Conservation (phyloP, 2,113 vertebrate genomes). For the Paratilapia polleni region DNA sequence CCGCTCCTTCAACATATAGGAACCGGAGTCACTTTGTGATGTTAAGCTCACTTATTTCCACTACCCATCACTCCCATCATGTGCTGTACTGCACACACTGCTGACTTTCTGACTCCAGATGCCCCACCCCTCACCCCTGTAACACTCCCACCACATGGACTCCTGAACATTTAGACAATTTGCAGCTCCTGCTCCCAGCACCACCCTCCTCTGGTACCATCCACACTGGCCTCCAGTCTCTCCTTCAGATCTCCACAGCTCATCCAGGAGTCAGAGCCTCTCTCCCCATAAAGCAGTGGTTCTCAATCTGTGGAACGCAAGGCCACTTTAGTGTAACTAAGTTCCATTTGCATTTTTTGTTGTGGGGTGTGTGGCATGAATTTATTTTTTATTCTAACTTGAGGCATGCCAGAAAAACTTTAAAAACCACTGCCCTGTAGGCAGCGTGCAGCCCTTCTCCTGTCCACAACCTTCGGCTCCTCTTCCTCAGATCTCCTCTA, state of each 20-base stretch:
- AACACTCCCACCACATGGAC: background rate
- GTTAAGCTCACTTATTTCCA: background rate
- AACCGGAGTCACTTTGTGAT: background rate
- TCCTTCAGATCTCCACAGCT: background rate
- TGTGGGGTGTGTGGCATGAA: background rate
- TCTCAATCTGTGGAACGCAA: background rate
- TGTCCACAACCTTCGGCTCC: background rate
- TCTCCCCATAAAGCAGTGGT: background rate
- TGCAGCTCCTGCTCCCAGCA: constrained; percentile 9
- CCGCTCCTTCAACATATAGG: background rate
- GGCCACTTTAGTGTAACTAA: too few relatives aligned
- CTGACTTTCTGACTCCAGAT: constrained; percentile 39
- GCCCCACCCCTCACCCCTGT: background rate
- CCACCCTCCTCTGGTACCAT: background rate
- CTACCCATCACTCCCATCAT: background rate
- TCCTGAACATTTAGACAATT: constrained; percentile 1
- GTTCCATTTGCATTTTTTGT: background rate
- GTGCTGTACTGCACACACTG: background rate
- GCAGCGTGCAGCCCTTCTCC: background rate
- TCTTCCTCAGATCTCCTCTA: background rate
- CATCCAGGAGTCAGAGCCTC: too few relatives aligned
- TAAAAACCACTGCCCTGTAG: background rate
- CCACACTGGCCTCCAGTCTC: constrained; percentile 3
- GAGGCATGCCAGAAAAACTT: background rate
- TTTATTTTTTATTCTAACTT: background rate